Percentiles rank a stretch among this genome's conserved stretches.
Conservation (phyloP, 2,113 vertebrate genomes). For the Ochotona princeps region DNA sequence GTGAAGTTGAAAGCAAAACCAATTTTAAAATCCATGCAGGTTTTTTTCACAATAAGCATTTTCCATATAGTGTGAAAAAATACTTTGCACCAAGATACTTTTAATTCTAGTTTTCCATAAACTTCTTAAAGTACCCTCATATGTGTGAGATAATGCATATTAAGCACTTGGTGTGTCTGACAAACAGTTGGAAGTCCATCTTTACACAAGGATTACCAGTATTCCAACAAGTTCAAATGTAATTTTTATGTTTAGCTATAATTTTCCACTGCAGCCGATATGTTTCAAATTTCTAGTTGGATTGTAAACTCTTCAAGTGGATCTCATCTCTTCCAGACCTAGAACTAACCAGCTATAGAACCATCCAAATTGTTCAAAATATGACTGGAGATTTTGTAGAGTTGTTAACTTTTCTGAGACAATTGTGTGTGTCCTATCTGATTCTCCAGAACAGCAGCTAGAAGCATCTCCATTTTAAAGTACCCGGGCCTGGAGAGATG, state of each 20-base stretch:
- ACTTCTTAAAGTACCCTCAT: no score
- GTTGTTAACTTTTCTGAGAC: slow-evolving; percentile 27
- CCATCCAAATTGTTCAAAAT: not conserved
- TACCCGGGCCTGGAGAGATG: not conserved
- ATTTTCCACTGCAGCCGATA: not conserved
- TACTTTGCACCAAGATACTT: no score
- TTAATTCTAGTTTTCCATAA: no score
- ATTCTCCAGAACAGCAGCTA: slow-evolving; percentile 13
- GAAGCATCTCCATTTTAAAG: not conserved
- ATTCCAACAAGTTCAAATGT: not conserved
- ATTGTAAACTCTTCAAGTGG: not conserved
- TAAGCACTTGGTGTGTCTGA: not conserved
- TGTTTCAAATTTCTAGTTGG: not conserved
- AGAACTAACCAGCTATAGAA: not conserved
- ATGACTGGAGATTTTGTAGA: not conserved
- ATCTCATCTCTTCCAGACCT: not conserved
- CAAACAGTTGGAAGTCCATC: not conserved
- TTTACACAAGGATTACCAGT: not conserved
- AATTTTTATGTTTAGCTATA: not conserved
- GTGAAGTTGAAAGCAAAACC: no score
- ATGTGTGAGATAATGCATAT: not conserved
- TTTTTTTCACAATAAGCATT: no score
- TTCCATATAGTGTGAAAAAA: no score
- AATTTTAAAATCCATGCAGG: no score
- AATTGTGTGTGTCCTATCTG: not conserved